These are phyloP conservation scores for Cosmorhoe ocellata DNA, from an alignment of 2,888 invertebrate genomes.

Conservation along the genomic window DNA sequence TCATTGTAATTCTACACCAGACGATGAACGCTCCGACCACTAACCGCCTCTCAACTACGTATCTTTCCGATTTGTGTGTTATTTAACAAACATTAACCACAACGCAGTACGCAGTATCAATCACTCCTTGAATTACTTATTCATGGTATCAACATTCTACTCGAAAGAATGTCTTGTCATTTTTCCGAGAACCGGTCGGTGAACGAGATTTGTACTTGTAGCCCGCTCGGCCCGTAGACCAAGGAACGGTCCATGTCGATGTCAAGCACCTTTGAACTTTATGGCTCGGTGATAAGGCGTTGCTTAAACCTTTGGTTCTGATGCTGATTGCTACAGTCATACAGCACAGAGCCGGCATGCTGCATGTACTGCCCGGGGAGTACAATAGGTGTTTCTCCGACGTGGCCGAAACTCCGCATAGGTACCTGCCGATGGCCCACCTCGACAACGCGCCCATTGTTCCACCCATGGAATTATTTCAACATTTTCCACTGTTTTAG, in stretches of 20 bases:
- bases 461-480: constrained; percentile 46
- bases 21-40: constrained; percentile 35
- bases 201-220: constrained; percentile 51
- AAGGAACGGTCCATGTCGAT: constrained; percentile 31
- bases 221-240: constrained; percentile 26
- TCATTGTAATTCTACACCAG: constrained; percentile 44
- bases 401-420: constrained; percentile 52
- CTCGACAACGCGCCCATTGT: constrained; percentile 53
- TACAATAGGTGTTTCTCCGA: constrained; percentile 60
- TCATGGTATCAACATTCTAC: constrained; percentile 36
- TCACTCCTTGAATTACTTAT: constrained; percentile 31
- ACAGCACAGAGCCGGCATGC: constrained; percentile 39
- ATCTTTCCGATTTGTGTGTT: constrained; percentile 2
- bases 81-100: constrained; percentile 1
- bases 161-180: constrained; percentile 63
- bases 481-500: constrained; percentile 53
- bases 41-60: constrained; percentile 20
- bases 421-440: constrained; percentile 44
- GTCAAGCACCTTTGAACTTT: constrained; percentile 39
- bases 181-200: constrained; percentile 69
- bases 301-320: constrained; percentile 11
- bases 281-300: constrained; percentile 29
- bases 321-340: constrained; percentile 32
- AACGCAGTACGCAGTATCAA: constrained; percentile 17
- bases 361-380: not conserved